These are phyloP conservation scores for Drosophila mauritiana DNA, from an alignment of 1,140 invertebrate species.

Conservation along the genomic window DNA sequence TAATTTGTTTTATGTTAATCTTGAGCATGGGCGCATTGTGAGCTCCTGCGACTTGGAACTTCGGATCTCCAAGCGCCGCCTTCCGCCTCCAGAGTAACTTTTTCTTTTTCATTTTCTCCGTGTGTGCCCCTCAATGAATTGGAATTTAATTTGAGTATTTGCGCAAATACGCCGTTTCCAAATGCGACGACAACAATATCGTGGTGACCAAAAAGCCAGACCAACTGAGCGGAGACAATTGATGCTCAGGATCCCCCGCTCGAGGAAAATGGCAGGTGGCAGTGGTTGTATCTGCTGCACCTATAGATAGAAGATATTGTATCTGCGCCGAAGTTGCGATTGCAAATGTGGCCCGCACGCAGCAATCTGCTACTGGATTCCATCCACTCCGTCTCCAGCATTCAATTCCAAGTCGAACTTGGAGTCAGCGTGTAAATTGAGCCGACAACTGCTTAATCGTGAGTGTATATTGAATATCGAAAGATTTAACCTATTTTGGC, in stretches of 20 bases:
- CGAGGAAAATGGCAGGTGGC: conserved; percentile 65
- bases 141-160: conserved; percentile 84
- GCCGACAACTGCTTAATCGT: conserved; percentile 76
- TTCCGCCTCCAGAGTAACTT: conserved; percentile 56
- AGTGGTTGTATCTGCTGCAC: conserved; percentile 14
- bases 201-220: conserved; percentile 53
- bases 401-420: conserved; percentile 28
- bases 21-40: conserved; percentile 80
- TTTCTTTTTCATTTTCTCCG: conserved; percentile 62
- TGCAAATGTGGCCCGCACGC: conserved; percentile 78
- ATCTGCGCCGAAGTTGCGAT: conserved; percentile 37
- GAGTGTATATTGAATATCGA: conserved; percentile 59
- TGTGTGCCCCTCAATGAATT: conserved; percentile 82
- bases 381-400: conserved; percentile 16
- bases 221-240: conserved; percentile 59
- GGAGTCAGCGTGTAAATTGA: conserved; percentile 67
- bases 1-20: conserved; percentile 84
- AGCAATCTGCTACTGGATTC: conserved; percentile 84
- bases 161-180: conserved; percentile 69
- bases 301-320: conserved; percentile 62
- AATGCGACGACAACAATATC: conserved; percentile 76
- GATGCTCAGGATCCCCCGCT: conserved; percentile 72
- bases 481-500: conserved; percentile 26
- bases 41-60: conserved; percentile 28
- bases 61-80: conserved; percentile 46